phyloP scores from a whole-genome alignment of 2,113 vertebrate genomes.

The Protobothrops flavoviridis region DNA sequence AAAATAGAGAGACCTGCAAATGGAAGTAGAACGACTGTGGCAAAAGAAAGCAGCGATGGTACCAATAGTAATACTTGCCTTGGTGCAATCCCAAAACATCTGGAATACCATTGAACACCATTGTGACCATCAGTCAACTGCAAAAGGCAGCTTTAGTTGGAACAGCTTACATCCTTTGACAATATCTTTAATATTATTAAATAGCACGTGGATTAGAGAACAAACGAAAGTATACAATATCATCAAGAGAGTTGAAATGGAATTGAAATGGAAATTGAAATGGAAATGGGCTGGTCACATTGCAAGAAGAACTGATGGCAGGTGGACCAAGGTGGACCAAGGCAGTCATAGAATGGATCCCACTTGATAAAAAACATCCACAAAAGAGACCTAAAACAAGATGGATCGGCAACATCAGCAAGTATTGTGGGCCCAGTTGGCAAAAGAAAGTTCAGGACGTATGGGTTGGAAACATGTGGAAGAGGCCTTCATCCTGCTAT shows the following conservation, averaged over 20 bases:
- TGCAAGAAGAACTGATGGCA: not conserved
- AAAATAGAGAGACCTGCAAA: not conserved
- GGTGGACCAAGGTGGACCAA: not conserved
- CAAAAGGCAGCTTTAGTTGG: not conserved
- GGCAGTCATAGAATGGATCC: not conserved
- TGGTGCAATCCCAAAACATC: not conserved
- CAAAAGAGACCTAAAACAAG: not conserved
- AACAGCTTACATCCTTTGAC: not conserved
- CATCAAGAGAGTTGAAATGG: not conserved
- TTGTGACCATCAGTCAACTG: not conserved
- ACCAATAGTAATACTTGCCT: not conserved
- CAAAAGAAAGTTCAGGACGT: not conserved
- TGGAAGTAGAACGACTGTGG: not conserved
- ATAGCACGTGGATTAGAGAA: not conserved
- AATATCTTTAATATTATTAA: not conserved
- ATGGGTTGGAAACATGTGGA: not conserved
- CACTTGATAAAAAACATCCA: not conserved
- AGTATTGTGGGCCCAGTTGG: not conserved
- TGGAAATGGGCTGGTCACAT: not conserved
- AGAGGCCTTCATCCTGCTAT: not conserved
- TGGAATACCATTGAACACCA: not conserved
- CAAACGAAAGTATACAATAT: not conserved
- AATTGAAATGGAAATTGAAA: not conserved
- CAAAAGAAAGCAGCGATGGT: not conserved
- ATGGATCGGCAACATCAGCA: not conserved